These are phyloP conservation scores for Rana temporaria DNA, from an alignment of 2,113 vertebrate genomes.

Conservation along the genomic window DNA sequence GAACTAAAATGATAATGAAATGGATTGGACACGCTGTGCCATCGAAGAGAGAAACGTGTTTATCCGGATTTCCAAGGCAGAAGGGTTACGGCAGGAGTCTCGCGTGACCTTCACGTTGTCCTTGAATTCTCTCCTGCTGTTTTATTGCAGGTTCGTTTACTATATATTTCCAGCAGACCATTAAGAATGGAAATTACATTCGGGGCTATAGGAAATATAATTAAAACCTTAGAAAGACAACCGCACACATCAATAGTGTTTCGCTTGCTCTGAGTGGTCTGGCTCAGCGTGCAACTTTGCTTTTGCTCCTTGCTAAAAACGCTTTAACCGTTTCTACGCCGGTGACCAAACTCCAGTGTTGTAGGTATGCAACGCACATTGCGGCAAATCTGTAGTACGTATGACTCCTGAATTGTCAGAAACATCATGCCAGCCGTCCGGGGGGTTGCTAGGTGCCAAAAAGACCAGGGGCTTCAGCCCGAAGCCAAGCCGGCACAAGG, in stretches of 20 bases:
- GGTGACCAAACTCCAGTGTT: too few species aligned
- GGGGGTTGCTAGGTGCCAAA: too few species aligned
- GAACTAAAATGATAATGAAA: not conserved
- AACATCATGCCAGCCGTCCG: too few species aligned
- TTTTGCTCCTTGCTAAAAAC: not conserved
- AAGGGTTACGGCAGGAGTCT: not conserved
- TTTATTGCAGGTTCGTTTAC: conserved; percentile 40
- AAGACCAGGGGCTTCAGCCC: too few species aligned
- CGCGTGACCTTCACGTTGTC: conserved; percentile 40
- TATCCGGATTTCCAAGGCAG: not conserved
- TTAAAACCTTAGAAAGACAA: conserved; percentile 52
- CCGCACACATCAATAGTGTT: conserved; percentile 36
- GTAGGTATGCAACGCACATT: too few species aligned
- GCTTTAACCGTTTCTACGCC: conserved; percentile 8
- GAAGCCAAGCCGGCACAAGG: too few species aligned
- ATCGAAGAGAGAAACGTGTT: not conserved
- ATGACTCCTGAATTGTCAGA: too few species aligned
- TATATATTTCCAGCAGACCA: conserved; percentile 45
- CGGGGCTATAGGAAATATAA: conserved; percentile 49
- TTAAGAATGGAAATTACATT: conserved; percentile 51
- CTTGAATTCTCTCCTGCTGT: conserved; percentile 22
- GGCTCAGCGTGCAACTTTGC: conserved; percentile 26
- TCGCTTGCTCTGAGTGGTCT: conserved; percentile 32
- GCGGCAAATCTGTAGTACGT: too few species aligned
- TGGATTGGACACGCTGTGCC: not conserved